These are phyloP conservation scores for Nyctibius grandis DNA, from an alignment of 2,797 vertebrate species.

Conservation along the genomic window DNA sequence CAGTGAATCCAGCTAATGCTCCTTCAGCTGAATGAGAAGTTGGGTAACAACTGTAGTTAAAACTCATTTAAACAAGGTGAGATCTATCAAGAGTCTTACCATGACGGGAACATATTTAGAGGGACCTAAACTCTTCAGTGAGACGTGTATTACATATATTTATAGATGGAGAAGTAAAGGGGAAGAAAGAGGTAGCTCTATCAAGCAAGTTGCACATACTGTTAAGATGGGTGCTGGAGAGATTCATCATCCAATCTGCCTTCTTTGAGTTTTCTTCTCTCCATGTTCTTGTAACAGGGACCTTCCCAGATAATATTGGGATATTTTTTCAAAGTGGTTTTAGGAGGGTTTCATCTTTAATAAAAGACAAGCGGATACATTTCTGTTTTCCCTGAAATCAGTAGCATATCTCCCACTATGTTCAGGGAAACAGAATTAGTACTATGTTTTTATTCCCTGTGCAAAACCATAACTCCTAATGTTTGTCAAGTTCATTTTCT, in stretches of 20 bases:
- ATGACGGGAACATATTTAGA: not conserved
- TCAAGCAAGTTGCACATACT: not conserved
- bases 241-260: not conserved
- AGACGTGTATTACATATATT: not conserved
- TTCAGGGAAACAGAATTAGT: not conserved
- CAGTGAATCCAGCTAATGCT: not conserved
- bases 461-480: not conserved
- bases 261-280: not conserved
- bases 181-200: not conserved
- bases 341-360: not conserved
- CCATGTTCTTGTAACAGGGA: not conserved
- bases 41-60: not conserved
- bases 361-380: not conserved
- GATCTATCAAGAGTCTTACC: not conserved
- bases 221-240: not conserved
- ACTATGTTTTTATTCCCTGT: not conserved
- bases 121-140: not conserved
- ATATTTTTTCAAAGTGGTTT: not conserved
- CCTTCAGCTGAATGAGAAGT: not conserved
- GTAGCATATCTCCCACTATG: not conserved
- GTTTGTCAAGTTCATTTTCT: not conserved
- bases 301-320: not conserved
- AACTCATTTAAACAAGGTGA: not conserved
- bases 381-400: not conserved
- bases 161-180: not conserved